Conservation (phyloP, 2,797 vertebrate genomes). For the Psittacula echo region DNA sequence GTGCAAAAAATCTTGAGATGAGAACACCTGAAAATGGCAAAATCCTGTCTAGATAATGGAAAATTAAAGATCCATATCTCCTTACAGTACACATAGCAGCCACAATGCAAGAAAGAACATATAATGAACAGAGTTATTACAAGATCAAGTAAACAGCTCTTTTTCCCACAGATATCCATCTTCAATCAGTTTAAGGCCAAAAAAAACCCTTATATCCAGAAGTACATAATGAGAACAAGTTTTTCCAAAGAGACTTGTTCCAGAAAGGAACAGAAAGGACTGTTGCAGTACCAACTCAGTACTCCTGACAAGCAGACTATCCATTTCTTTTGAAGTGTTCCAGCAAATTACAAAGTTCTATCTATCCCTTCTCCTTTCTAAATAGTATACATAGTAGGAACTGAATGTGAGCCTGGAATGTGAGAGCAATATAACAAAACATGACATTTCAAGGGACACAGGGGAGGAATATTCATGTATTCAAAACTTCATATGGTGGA, state of each 20-base stretch:
- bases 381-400: background rate
- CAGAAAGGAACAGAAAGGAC: background rate
- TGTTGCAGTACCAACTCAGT: background rate
- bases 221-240: background rate
- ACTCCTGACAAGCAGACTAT: background rate
- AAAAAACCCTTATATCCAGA: fast-evolving
- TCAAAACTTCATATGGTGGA: background rate
- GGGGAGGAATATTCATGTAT: background rate
- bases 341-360: background rate
- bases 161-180: background rate
- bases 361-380: background rate
- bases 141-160: background rate
- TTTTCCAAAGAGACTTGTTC: background rate
- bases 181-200: background rate
- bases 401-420: background rate
- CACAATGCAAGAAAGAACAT: background rate
- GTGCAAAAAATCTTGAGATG: background rate
- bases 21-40: background rate
- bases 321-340: background rate
- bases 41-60: background rate
- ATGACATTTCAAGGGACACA: background rate
- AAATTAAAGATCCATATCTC: background rate
- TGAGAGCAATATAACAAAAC: background rate
- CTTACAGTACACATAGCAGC: background rate
- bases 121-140: background rate